These are phyloP conservation scores for Thymallus thymallus DNA, from an alignment of 2,113 vertebrate genomes.

Conservation along the genomic window DNA sequence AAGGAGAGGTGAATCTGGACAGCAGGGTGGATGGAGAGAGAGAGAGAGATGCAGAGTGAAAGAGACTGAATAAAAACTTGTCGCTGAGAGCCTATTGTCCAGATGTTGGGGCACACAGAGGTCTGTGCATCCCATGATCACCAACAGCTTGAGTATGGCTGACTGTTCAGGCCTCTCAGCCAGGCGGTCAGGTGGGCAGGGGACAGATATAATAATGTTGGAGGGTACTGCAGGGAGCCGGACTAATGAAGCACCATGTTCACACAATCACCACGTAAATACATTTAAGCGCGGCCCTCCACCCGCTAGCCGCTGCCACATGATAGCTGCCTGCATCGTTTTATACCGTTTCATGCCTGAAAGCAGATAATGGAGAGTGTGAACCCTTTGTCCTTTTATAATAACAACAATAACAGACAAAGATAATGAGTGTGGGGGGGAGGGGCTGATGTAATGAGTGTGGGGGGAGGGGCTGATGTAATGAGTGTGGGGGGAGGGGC, in stretches of 20 bases:
- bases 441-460: slow-evolving; percentile 7
- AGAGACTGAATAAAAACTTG: slow-evolving; percentile 9
- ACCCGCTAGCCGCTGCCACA: slow-evolving; percentile 14
- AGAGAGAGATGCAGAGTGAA: background rate
- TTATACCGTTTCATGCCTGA: slow-evolving; percentile 5
- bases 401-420: slow-evolving; percentile 28
- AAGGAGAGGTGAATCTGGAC: background rate
- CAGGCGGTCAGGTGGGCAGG: slow-evolving; percentile 50
- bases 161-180: slow-evolving; percentile 28
- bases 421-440: background rate
- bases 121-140: slow-evolving; percentile 49
- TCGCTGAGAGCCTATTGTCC: slow-evolving; percentile 43
- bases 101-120: slow-evolving; percentile 51
- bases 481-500: background rate
- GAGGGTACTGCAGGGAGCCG: slow-evolving; percentile 40
- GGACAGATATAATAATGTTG: slow-evolving; percentile 59
- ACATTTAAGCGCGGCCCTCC: slow-evolving; percentile 38
- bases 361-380: slow-evolving; percentile 53
- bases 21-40: background rate
- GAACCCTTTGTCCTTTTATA: slow-evolving; percentile 36
- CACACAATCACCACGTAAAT: slow-evolving; percentile 54
- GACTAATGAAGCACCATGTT: slow-evolving; percentile 67
- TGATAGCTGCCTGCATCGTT: too few species aligned
- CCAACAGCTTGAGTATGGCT: slow-evolving; percentile 56
- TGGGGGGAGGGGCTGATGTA: background rate